Conservation (phyloP, 2,113 vertebrate species). For the Laterallus jamaicensis region DNA sequence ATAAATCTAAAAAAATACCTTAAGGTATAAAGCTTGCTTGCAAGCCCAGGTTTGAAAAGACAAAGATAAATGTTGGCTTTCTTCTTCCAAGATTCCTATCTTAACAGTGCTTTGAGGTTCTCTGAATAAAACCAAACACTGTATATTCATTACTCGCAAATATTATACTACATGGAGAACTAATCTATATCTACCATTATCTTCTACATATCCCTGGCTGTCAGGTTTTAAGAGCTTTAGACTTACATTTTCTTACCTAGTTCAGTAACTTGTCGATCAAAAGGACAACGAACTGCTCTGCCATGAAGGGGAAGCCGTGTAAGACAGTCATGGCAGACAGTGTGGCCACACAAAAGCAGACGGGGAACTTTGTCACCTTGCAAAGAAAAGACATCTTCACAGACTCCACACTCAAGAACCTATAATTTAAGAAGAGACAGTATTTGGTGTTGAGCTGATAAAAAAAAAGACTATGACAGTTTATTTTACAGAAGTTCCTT, state of each 20-base stretch:
- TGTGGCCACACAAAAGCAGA: slow-evolving; percentile 93
- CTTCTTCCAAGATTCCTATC: background rate
- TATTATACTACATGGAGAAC: background rate
- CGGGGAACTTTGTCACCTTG: slow-evolving; percentile 98
- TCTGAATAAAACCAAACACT: background rate
- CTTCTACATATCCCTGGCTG: background rate
- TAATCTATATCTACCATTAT: background rate
- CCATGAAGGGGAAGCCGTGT: slow-evolving; percentile 94
- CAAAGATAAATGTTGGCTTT: background rate
- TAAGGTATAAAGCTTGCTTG: background rate
- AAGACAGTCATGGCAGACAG: slow-evolving; percentile 95
- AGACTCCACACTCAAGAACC: slow-evolving; percentile 97
- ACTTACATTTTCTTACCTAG: slow-evolving; percentile 79
- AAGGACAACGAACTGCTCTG: slow-evolving; percentile 93
- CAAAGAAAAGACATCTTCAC: slow-evolving; percentile 97
- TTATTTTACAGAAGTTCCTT: background rate
- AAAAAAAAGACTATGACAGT: background rate
- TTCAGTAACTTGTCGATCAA: slow-evolving; percentile 96
- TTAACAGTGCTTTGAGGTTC: background rate
- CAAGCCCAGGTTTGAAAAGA: background rate
- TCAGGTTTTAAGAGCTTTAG: background rate
- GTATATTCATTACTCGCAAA: background rate
- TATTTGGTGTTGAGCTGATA: background rate
- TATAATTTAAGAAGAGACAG: slow-evolving; percentile 41
- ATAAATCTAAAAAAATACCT: background rate